These are phyloP conservation scores for Egretta garzetta DNA, from an alignment of 2,113 vertebrate species.

Conservation along the genomic window DNA sequence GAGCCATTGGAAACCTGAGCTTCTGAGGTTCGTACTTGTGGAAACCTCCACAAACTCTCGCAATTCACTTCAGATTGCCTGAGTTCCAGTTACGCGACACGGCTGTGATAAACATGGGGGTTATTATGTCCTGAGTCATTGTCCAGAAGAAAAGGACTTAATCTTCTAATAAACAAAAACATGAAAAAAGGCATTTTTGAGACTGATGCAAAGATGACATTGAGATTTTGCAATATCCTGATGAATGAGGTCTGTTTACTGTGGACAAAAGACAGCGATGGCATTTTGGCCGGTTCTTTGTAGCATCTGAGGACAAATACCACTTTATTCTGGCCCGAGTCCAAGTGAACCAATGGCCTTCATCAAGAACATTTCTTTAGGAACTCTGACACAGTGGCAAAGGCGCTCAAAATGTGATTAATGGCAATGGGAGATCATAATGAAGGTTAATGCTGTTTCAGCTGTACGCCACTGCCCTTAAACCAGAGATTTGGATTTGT, in stretches of 20 bases:
- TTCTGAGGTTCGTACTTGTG: background rate
- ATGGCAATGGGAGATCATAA: background rate
- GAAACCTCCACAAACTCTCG: background rate
- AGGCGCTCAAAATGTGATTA: background rate
- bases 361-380: background rate
- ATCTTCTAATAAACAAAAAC: slow-evolving; percentile 2
- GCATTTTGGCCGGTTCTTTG: background rate
- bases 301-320: slow-evolving; percentile 5
- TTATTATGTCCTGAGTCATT: background rate
- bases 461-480: background rate
- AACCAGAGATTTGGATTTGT: background rate
- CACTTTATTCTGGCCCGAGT: background rate
- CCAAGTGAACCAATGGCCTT: background rate
- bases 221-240: slow-evolving; percentile 22
- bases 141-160: slow-evolving; percentile 14
- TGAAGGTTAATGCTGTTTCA: slow-evolving; percentile 7
- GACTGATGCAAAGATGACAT: background rate
- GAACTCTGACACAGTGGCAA: background rate
- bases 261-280: background rate
- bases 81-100: background rate
- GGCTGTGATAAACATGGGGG: background rate
- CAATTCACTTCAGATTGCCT: background rate
- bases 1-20: background rate
- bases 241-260: background rate
- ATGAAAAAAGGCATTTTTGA: background rate